These are phyloP conservation scores for Tragelaphus imberbis DNA, from an alignment of 2,113 vertebrate species.

Conservation along the genomic window DNA sequence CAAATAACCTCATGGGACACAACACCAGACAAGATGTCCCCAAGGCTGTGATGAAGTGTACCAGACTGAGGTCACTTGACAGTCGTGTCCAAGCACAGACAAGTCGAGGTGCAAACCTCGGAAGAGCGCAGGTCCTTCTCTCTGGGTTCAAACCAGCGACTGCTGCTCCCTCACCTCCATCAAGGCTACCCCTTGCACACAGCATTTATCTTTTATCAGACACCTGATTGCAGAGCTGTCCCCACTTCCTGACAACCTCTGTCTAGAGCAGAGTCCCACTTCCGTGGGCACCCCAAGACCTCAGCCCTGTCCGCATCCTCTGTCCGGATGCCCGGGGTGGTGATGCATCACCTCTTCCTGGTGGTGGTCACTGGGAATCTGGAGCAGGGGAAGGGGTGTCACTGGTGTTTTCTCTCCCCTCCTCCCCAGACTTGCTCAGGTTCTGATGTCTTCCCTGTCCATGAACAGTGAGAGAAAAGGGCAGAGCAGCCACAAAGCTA, in stretches of 20 bases:
- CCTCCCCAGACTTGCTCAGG: not conserved
- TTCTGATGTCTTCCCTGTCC: not conserved
- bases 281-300: not conserved
- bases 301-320: not conserved
- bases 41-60: fast-evolving
- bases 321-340: fast-evolving
- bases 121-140: fast-evolving
- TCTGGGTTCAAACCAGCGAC: not conserved
- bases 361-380: not conserved
- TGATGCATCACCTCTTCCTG: not conserved
- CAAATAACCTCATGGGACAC: not conserved
- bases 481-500: not conserved
- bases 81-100: not conserved
- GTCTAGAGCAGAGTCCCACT: not conserved
- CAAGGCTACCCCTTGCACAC: too few relatives aligned
- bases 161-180: too few relatives aligned
- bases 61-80: not conserved
- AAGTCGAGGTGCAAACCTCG: not conserved
- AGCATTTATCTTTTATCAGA: not conserved
- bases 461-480: not conserved
- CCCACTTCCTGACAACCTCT: not conserved
- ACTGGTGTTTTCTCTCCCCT: not conserved
- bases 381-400: not conserved
- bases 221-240: fast-evolving
- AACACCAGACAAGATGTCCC: fast-evolving